These are phyloP conservation scores for Stenodera caucasica DNA, from an alignment of 2,888 invertebrate species.

Conservation along the genomic window DNA sequence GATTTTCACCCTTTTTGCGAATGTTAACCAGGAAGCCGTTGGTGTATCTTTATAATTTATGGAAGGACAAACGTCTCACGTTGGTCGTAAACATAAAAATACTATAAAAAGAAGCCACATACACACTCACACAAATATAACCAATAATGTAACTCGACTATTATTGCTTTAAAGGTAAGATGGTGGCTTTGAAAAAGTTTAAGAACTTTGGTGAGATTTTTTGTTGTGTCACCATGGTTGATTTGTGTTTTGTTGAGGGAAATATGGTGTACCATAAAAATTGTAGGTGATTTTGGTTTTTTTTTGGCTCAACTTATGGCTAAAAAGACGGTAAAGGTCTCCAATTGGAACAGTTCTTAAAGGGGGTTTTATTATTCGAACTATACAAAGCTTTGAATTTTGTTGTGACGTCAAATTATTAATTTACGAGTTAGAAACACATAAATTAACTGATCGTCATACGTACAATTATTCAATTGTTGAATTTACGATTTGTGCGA, in stretches of 20 bases:
- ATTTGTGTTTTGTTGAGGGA: neutral
- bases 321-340: too few relatives aligned
- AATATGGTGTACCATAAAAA: too few relatives aligned
- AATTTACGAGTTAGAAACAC: too few relatives aligned
- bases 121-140: conserved; percentile 27
- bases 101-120: conserved; percentile 33
- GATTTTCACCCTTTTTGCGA: conserved; percentile 25
- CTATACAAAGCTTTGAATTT: too few relatives aligned
- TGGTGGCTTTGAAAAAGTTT: conserved; percentile 15
- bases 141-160: conserved; percentile 21
- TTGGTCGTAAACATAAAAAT: conserved; percentile 38
- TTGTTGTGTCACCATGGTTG: neutral
- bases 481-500: too few relatives aligned
- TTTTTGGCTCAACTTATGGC: too few relatives aligned
- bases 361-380: too few relatives aligned
- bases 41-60: conserved; percentile 32
- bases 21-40: conserved; percentile 27
- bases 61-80: conserved; percentile 35
- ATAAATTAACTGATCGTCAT: too few relatives aligned
- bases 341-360: too few relatives aligned
- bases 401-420: too few relatives aligned
- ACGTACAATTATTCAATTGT: too few relatives aligned
- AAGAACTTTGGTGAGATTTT: conserved; percentile 6
- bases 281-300: too few relatives aligned
- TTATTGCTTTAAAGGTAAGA: conserved; percentile 1